Percentiles rank a stretch among this genome's conserved stretches.
phyloP scores from a whole-genome alignment of 2,888 invertebrate species.

The Drosophila melanosoma region DNA sequence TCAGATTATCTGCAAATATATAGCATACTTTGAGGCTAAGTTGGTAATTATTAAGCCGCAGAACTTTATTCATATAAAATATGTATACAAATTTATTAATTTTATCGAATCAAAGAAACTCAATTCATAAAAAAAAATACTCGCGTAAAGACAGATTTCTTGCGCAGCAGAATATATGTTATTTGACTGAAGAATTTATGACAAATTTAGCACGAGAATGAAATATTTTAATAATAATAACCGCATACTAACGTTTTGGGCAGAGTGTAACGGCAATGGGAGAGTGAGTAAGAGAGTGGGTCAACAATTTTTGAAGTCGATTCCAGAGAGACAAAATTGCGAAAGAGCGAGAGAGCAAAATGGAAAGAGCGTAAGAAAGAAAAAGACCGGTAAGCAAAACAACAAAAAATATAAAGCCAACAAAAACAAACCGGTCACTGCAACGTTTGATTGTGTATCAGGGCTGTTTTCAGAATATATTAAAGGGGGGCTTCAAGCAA shows the following conservation, averaged over 20 bases:
- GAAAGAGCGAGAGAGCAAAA: not conserved
- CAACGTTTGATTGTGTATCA: conserved; percentile 5
- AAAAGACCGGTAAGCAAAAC: conserved; percentile 63
- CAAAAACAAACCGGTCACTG: conserved; percentile 57
- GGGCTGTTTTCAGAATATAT: conserved; percentile 7
- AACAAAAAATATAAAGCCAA: conserved; percentile 36
- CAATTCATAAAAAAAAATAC: not conserved
- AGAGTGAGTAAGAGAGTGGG: conserved; percentile 27
- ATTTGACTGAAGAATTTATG: not conserved
- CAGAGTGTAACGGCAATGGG: conserved; percentile 20
- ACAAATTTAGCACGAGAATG: conserved; percentile 1
- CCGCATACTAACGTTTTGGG: conserved; percentile 10
- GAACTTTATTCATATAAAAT: not conserved
- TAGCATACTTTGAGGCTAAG: conserved; percentile 31
- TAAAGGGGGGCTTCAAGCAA: not conserved
- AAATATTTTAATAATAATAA: not conserved
- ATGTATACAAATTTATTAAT: not conserved
- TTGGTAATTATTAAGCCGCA: not conserved
- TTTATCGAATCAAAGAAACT: not conserved
- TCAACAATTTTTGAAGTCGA: conserved; percentile 16
- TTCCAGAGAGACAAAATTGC: conserved; percentile 3
- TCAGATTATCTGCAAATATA: not conserved
- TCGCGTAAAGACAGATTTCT: not conserved
- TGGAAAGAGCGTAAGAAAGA: conserved; percentile 3
- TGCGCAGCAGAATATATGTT: not conserved